These are phyloP conservation scores for Pachyramphus minor DNA, from an alignment of 2,113 vertebrate genomes.

Conservation along the genomic window DNA sequence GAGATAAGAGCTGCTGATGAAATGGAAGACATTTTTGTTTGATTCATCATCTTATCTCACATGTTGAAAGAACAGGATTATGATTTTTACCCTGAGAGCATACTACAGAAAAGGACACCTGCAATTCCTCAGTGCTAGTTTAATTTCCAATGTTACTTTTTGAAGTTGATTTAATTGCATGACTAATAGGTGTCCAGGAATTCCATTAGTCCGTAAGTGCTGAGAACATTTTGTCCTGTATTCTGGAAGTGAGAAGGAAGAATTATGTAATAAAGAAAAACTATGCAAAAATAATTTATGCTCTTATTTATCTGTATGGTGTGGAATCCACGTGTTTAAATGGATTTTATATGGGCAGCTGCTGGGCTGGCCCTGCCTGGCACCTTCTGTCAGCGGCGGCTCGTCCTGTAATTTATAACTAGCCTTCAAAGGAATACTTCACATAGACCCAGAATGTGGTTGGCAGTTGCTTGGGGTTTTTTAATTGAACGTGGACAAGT, in stretches of 20 bases:
- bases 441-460: rapidly evolving
- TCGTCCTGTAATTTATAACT: neutral
- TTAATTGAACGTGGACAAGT: rapidly evolving
- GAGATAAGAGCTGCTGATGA: conserved; percentile 76
- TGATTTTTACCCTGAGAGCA: neutral
- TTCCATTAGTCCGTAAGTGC: neutral
- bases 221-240: neutral
- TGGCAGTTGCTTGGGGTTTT: neutral
- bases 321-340: neutral
- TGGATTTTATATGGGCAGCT: too few species aligned
- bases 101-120: neutral
- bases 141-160: neutral
- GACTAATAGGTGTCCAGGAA: neutral
- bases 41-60: neutral
- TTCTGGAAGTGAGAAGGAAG: neutral
- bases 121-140: neutral
- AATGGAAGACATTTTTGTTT: neutral
- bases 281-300: conserved; percentile 14
- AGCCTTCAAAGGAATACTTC: neutral
- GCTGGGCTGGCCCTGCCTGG: too few species aligned
- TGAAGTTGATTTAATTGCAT: neutral
- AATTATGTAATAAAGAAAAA: conserved; percentile 25
- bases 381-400: too few species aligned
- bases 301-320: neutral
- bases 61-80: conserved; percentile 8